Base-by-base conservation (phyloP, 1,140 invertebrate genomes). In the Gonioctena quinquepunctata region DNA sequence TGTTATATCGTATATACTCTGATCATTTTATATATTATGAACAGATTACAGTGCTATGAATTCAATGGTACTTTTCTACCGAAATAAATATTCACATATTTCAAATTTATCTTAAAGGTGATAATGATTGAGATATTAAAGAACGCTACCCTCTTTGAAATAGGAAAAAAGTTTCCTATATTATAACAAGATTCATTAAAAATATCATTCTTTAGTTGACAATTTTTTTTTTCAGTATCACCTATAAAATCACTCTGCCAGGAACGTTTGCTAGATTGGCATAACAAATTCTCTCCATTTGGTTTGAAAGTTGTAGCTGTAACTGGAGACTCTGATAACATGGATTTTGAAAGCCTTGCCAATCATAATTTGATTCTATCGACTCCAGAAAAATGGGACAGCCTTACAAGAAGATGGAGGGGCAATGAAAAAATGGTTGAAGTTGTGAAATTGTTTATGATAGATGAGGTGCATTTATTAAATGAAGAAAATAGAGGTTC, bases 331-430 rank as follows among this genome's bases (percentile, higher is more conserved):
- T 88, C 87, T 48, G 88, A 92, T 60, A 76, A 84, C n/a, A 84
- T 89, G 26, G 89, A 92, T 73, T 87, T 89, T 69, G 82, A 82
- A 42, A 82, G 84, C 56, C 69, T 88, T 48, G 79, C 83, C 59
- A 72, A 73, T 73, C 75, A 78, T 54, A 86, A 87, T 75, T 83
- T 95, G 28, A 91, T 95, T 73, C 86, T 94, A 70, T 93, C 93
- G 11, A 95, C 93, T 3, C 93, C 93, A 6, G 93, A 94, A 82
- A 94, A 94, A 84, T 94, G 92, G 92, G 93, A 95, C 80, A 90
- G 90, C 66, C 77, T 94, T 50, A 94, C 92, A 0, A 85, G 93
- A 70, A 86, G 87, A 71, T 93, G 90, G 90, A 88, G 86, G 73
- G 89, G 91, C 71, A 87, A 91, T 74, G 85, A 83, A 68, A 77